phyloP scores from a whole-genome alignment of 2,113 vertebrate species.

The Myrmophylax atrothorax region DNA sequence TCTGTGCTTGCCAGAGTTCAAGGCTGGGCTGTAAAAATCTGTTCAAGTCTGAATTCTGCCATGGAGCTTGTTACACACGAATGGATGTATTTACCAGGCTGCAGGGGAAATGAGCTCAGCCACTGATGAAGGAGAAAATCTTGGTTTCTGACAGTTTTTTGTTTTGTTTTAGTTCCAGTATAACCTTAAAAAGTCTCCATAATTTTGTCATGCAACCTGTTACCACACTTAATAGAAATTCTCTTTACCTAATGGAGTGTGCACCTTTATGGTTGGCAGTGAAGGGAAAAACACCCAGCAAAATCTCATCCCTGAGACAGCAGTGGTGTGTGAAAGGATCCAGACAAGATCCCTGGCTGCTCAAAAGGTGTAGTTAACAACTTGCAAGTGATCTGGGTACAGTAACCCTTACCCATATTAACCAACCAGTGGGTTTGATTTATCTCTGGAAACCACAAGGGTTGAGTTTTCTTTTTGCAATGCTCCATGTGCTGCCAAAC shows the following conservation, averaged over 20 bases:
- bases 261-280: not conserved
- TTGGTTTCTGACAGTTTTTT: not conserved
- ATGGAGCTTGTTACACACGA: not conserved
- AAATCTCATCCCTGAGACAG: not conserved
- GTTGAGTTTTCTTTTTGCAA: not conserved
- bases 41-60: not conserved
- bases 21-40: constrained; percentile 1
- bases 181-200: not conserved
- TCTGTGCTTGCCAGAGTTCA: not conserved
- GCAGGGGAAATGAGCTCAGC: not conserved
- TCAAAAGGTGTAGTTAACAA: not conserved
- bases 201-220: not conserved
- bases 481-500: not conserved
- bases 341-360: not conserved
- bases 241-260: not conserved
- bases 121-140: not conserved
- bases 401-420: not conserved
- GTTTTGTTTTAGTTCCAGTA: not conserved
- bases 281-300: not conserved
- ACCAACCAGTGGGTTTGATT: not conserved
- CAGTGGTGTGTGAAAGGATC: not conserved
- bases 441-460: not conserved
- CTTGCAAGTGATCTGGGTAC: not conserved
- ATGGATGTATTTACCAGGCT: not conserved
- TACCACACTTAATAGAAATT: not conserved